Evolutionary conservation across 1,140 invertebrate species (phyloP).

Genomic region (Charaxes varanes): DNA sequence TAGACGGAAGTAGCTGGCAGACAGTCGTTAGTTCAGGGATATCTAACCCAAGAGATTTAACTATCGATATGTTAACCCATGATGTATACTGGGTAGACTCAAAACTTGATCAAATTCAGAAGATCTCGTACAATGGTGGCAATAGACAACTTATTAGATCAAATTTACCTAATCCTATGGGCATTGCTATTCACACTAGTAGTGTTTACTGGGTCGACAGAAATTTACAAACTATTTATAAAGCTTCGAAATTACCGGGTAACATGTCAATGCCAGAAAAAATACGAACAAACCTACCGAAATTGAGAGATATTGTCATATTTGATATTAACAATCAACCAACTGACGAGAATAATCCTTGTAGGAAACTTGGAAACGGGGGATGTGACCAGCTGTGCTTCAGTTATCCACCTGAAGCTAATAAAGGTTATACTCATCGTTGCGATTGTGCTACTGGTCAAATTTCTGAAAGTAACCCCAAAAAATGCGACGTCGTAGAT

Average conservation of each 20-base stretch:
- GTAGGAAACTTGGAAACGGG: slow-evolving; percentile 81
- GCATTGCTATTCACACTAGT: slow-evolving; percentile 88
- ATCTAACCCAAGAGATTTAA: slow-evolving; percentile 92
- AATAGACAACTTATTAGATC: slow-evolving; percentile 88
- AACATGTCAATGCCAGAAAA: slow-evolving; percentile 80
- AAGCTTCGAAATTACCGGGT: slow-evolving; percentile 85
- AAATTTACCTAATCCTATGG: slow-evolving; percentile 96
- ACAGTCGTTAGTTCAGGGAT: slow-evolving; percentile 93
- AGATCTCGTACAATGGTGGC: slow-evolving; percentile 86
- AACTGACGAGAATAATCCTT: slow-evolving; percentile 85
- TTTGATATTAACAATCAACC: slow-evolving; percentile 93
- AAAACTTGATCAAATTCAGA: slow-evolving; percentile 93
- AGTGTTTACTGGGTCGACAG: slow-evolving; percentile 97
- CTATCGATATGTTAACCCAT: slow-evolving; percentile 94
- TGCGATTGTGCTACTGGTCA: slow-evolving; percentile 96
- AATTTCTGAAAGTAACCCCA: slow-evolving; percentile 74
- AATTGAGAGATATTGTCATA: slow-evolving; percentile 91
- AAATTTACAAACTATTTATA: slow-evolving; percentile 92
- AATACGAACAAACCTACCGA: slow-evolving; percentile 88
- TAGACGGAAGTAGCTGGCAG: slow-evolving; percentile 92
- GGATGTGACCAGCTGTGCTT: slow-evolving; percentile 97
- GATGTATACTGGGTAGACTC: slow-evolving; percentile 99
- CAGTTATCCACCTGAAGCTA: slow-evolving; percentile 83
- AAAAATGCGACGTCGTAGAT: slow-evolving; percentile 86
- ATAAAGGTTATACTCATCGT: slow-evolving; percentile 74